These are phyloP conservation scores for Cuculus canorus DNA, from an alignment of 2,797 vertebrate species.

Conservation along the genomic window DNA sequence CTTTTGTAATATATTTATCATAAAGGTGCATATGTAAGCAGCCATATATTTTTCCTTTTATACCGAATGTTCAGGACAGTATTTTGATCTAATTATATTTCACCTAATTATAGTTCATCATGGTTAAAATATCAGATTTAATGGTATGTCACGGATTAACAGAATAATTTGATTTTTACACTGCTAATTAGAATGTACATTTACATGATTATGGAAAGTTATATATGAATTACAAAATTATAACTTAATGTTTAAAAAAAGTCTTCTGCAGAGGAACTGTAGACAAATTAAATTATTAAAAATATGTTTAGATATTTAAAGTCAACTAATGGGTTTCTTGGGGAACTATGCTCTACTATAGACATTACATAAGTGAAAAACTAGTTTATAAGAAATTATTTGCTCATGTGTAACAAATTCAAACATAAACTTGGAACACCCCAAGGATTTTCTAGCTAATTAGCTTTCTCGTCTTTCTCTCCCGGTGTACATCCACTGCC, in stretches of 20 bases:
- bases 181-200: conserved; percentile 50
- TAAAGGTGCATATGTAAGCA: background rate
- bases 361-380: background rate
- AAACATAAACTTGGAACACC: background rate
- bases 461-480: background rate
- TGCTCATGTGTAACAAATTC: background rate
- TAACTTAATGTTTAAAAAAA: background rate
- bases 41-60: conserved; percentile 14
- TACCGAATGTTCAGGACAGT: conserved; percentile 25
- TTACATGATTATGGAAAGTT: conserved; percentile 32
- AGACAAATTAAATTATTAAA: background rate
- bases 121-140: conserved; percentile 57
- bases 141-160: conserved; percentile 24
- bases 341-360: background rate
- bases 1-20: conserved; percentile 22
- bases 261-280: background rate
- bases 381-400: background rate
- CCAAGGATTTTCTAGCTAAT: background rate
- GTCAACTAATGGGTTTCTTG: background rate
- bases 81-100: conserved; percentile 57
- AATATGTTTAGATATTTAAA: background rate
- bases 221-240: conserved; percentile 44
- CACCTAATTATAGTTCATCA: conserved; percentile 50
- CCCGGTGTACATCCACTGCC: background rate
- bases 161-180: conserved; percentile 55